Evolutionary conservation across 2,888 invertebrate species (phyloP).

Genomic region (Embidobia sp.): DNA sequence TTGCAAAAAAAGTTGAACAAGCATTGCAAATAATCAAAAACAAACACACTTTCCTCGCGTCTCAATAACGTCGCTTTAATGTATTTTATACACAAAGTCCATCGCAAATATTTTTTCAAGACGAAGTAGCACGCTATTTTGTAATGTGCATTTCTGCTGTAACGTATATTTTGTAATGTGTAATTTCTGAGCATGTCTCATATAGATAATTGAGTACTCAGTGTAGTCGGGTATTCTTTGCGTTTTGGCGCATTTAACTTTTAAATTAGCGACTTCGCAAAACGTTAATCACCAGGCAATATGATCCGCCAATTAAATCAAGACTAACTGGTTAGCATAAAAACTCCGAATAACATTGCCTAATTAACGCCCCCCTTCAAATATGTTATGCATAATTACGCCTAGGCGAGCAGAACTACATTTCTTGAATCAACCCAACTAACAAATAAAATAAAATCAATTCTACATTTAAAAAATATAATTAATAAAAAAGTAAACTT

Average conservation of each 20-base stretch:
- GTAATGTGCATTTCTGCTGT: neutral
- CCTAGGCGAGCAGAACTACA: too few relatives aligned
- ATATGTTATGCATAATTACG: slow-evolving; percentile 28
- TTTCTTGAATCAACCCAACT: too few relatives aligned
- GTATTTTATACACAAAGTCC: too few relatives aligned
- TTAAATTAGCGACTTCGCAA: slow-evolving; percentile 54
- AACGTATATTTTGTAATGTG: neutral
- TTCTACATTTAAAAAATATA: too few relatives aligned
- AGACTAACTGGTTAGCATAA: slow-evolving; percentile 45
- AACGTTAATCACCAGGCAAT: slow-evolving; percentile 54
- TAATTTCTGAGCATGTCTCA: slow-evolving; percentile 5
- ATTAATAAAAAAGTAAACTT: too few relatives aligned
- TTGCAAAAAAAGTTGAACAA: too few relatives aligned
- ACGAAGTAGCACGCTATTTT: too few relatives aligned
- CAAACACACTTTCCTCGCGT: too few relatives aligned
- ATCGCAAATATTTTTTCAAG: too few relatives aligned
- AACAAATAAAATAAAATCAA: too few relatives aligned
- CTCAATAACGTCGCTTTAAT: too few relatives aligned
- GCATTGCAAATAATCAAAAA: too few relatives aligned
- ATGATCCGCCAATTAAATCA: slow-evolving; percentile 52
- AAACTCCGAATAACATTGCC: slow-evolving; percentile 21
- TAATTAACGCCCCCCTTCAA: slow-evolving; percentile 32
- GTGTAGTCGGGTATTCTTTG: slow-evolving; percentile 5
- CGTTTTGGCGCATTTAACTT: slow-evolving; percentile 56
- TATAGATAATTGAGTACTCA: slow-evolving; percentile 18